Evolutionary conservation across 2,888 invertebrate species (phyloP).

Genomic region (Barypeithes pellucidus): DNA sequence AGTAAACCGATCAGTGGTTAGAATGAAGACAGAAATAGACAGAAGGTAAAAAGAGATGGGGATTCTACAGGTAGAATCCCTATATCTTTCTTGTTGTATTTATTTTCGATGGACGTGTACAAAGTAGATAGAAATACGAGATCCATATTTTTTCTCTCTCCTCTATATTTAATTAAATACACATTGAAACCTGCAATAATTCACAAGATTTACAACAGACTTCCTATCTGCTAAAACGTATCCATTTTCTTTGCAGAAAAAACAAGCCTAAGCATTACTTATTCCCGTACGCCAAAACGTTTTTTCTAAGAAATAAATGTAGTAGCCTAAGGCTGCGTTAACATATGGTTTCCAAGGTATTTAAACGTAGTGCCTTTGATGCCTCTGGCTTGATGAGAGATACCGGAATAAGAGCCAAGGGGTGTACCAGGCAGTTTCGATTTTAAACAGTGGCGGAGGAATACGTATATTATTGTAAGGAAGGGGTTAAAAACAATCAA

Average conservation of each 20-base stretch:
- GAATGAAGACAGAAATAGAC: no score
- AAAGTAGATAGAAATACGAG: no score
- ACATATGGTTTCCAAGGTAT: constrained; percentile 51
- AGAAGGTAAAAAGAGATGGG: no score
- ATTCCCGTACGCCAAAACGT: constrained; percentile 38
- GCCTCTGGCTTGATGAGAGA: constrained; percentile 43
- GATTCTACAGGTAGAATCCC: no score
- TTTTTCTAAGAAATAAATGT: constrained; percentile 37
- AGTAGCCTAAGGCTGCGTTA: constrained; percentile 39
- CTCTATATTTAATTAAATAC: no score
- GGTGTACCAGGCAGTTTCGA: constrained; percentile 18
- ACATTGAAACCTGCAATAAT: constrained; percentile 8
- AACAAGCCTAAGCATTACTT: constrained; percentile 32
- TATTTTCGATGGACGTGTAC: no score
- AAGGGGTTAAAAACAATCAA: no score
- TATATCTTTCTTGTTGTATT: no score
- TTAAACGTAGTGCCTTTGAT: constrained; percentile 36
- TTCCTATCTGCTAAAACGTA: constrained; percentile 43
- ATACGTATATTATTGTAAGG: no score
- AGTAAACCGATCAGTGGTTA: no score
- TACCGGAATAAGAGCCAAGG: constrained; percentile 28
- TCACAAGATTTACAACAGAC: constrained; percentile 31
- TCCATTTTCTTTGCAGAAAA: constrained; percentile 29
- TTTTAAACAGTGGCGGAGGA: constrained; percentile 16
- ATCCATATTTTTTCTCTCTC: no score